Percentiles rank a stretch among this genome's conserved stretches.
Conservation (phyloP, 2,113 vertebrate species). For the Ictalurus furcatus region DNA sequence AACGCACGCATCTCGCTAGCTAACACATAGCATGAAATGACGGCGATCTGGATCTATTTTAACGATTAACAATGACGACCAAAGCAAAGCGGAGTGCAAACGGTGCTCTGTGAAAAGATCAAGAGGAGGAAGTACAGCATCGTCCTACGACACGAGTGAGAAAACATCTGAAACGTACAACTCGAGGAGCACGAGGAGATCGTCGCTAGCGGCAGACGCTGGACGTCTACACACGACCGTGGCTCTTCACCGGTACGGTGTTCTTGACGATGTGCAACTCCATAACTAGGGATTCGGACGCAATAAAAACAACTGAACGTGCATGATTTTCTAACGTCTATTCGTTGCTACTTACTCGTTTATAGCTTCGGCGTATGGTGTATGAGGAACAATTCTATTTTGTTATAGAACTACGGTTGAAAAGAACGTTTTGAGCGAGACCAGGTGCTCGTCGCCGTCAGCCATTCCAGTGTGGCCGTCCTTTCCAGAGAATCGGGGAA, state of each 20-base stretch:
- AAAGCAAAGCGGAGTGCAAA: neutral
- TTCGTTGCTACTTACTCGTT: neutral
- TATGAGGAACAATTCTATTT: neutral
- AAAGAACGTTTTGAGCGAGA: neutral
- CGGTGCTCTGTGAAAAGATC: neutral
- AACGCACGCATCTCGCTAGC: neutral
- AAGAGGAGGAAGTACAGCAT: neutral
- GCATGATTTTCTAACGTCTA: neutral
- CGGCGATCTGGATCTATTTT: too few species aligned
- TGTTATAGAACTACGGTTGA: neutral
- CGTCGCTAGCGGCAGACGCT: neutral
- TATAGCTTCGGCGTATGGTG: neutral
- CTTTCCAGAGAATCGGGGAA: conserved; percentile 62
- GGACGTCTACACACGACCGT: neutral
- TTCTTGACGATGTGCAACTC: neutral
- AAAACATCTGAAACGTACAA: neutral
- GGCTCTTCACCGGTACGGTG: neutral
- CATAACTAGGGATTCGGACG: neutral
- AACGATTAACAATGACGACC: neutral
- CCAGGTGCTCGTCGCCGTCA: conserved; percentile 72
- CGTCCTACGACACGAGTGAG: neutral
- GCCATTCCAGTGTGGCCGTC: conserved; percentile 71
- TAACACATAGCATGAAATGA: neutral
- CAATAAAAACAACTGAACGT: neutral
- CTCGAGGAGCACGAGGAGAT: neutral